Evolutionary conservation across 2,888 invertebrate genomes (phyloP), one percentile per base, ranked within the genome.

Genomic region (Cremastinae sp.): DNA sequence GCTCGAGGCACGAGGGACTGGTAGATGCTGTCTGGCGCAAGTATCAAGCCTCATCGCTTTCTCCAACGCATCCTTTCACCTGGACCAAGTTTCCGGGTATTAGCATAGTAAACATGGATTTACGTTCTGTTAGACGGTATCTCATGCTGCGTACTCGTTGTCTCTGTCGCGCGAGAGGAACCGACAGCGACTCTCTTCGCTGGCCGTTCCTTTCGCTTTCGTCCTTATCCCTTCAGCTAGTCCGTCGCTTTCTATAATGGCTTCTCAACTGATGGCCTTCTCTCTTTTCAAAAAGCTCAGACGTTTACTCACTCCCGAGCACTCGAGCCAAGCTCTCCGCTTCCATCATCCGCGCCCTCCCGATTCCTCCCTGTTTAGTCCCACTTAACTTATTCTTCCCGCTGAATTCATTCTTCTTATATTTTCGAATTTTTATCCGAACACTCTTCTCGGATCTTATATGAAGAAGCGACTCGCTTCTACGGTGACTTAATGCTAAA

Each of bases 51-150:
- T 54, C 65, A n/a, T 59, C 51, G 59, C 72, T 84, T 84, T 84
- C 84, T 83, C 84, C 9, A 45, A 56, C 81, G 82, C 83, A 83
- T 84, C 83, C 85, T 87, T 86, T 85, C 84, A 85, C 79, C 82
- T 82, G 82, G 81, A 28, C 28, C 83, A 84, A 85, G 84, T 87
- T 87, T 85, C 84, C 80, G 81, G 82, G 84, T 85, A 86, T 87
- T 87, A 87, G 85, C 87, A 87, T 87, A 84, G 87, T 84, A 86
- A 87, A 87, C 86, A 85, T 85, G 84, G 86, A 87, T 88, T 86
- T 87, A 87, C 86, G 83, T 86, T 87, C 85, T 85, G 83, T 80
- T 81, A 79, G 80, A 77, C 80, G 76, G 61, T 74, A 77, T 69
- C 56, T 65, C 70, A 41, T 70, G 73, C 59, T 59, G 64, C 69